A percentile compares a stretch with the other conserved stretches of the same genome.
phyloP scores from a whole-genome alignment of 2,888 invertebrate species.

The Orthonychiurus folsomi region DNA sequence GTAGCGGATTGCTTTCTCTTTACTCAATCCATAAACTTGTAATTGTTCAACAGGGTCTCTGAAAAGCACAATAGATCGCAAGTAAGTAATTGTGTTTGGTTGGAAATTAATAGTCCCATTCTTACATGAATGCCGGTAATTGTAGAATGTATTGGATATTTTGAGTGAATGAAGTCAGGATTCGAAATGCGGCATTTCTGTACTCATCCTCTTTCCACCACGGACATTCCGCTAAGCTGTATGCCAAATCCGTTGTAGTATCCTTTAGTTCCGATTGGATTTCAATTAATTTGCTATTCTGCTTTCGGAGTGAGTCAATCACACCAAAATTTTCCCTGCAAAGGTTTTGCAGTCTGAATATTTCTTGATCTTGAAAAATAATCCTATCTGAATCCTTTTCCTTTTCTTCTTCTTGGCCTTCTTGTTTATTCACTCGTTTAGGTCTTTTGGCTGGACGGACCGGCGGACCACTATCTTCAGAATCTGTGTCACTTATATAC shows the following conservation, averaged over 20 bases:
- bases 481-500: too few species aligned
- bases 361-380: constrained; percentile 17
- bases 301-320: constrained; percentile 20
- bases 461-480: too few species aligned
- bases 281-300: constrained; percentile 21
- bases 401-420: background rate
- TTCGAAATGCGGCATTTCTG: constrained; percentile 13
- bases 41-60: constrained; percentile 24
- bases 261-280: constrained; percentile 22
- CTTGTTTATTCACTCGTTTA: too few species aligned
- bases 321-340: constrained; percentile 19
- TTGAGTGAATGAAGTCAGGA: constrained; percentile 20
- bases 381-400: constrained; percentile 9
- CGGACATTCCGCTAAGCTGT: constrained; percentile 22
- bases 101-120: background rate
- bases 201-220: constrained; percentile 21
- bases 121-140: constrained; percentile 23
- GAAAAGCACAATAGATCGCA: background rate
- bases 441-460: too few species aligned
- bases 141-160: constrained; percentile 25
- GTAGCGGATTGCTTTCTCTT: constrained; percentile 3
- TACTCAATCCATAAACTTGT: constrained; percentile 14
- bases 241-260: constrained; percentile 23
- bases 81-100: background rate
- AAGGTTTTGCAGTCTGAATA: constrained; percentile 20